Conservation (phyloP, 2,113 vertebrate genomes). For the Upupa epops region DNA sequence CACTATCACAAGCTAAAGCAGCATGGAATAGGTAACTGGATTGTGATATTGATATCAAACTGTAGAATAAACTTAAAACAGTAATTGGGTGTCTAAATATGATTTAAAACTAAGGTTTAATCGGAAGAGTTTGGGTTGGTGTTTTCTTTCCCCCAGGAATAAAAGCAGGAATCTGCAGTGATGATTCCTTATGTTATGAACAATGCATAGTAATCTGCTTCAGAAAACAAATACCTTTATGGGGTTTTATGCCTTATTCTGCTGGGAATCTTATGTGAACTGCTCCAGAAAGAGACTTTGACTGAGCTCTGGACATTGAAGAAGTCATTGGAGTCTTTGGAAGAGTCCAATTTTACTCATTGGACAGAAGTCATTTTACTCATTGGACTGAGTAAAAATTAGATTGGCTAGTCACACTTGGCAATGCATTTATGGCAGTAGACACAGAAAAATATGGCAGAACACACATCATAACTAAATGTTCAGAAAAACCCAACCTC, state of each 20-base stretch:
- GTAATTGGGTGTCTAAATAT: slow-evolving; percentile 63
- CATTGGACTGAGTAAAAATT: neutral
- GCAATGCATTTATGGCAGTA: neutral
- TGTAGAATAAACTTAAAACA: slow-evolving; percentile 53
- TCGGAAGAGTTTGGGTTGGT: neutral
- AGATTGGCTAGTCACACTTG: neutral
- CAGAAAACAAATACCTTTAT: neutral
- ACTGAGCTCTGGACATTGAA: neutral
- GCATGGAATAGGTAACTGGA: slow-evolving; percentile 63
- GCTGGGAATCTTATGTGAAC: neutral
- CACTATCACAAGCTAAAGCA: slow-evolving; percentile 71
- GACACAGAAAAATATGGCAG: neutral
- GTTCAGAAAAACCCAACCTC: neutral
- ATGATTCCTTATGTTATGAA: neutral
- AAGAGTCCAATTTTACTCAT: no score
- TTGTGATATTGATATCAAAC: slow-evolving; percentile 72
- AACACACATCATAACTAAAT: neutral
- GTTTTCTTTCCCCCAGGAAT: neutral
- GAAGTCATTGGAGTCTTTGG: neutral
- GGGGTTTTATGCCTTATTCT: neutral
- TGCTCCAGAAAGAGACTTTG: neutral
- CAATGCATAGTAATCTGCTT: neutral
- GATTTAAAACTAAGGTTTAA: slow-evolving; percentile 46
- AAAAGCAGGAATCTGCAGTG: neutral
- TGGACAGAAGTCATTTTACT: no score